These are phyloP conservation scores for Siniperca chuatsi DNA, from an alignment of 2,113 vertebrate genomes.

Conservation along the genomic window DNA sequence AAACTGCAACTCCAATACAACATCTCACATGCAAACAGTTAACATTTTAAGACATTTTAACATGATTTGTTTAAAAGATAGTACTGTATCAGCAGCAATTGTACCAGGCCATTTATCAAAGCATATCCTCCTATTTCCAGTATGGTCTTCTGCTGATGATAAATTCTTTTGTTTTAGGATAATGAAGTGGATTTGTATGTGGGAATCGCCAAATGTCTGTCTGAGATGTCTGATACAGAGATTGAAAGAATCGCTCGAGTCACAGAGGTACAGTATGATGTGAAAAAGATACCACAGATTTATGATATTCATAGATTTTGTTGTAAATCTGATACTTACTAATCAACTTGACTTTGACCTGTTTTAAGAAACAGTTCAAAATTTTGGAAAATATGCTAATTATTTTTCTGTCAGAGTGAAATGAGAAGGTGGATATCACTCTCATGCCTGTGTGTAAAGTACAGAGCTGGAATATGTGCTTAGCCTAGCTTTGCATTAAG, in stretches of 20 bases:
- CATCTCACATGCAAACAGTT: not conserved
- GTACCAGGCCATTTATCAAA: not conserved
- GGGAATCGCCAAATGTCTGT: slow-evolving; percentile 89
- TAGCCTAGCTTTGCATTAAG: not conserved
- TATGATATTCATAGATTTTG: no score
- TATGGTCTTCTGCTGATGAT: not conserved
- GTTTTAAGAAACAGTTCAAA: no score
- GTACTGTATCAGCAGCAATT: not conserved
- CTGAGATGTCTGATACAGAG: slow-evolving; percentile 90
- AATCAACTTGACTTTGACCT: no score
- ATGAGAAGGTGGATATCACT: no score
- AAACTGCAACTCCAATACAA: not conserved
- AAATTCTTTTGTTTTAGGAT: slow-evolving; percentile 81
- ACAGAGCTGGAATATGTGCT: not conserved
- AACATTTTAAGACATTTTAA: not conserved
- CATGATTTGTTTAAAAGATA: not conserved
- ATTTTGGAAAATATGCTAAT: no score
- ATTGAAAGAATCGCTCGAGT: slow-evolving; percentile 84
- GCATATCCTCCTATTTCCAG: no score
- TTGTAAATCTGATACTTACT: no score
- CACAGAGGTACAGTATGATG: slow-evolving; percentile 86
- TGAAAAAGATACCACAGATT: no score
- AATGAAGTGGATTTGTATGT: slow-evolving; percentile 87
- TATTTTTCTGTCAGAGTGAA: no score
- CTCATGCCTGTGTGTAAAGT: no score